Conservation (phyloP, 2,113 vertebrate species). For the Dasyprocta punctata region DNA sequence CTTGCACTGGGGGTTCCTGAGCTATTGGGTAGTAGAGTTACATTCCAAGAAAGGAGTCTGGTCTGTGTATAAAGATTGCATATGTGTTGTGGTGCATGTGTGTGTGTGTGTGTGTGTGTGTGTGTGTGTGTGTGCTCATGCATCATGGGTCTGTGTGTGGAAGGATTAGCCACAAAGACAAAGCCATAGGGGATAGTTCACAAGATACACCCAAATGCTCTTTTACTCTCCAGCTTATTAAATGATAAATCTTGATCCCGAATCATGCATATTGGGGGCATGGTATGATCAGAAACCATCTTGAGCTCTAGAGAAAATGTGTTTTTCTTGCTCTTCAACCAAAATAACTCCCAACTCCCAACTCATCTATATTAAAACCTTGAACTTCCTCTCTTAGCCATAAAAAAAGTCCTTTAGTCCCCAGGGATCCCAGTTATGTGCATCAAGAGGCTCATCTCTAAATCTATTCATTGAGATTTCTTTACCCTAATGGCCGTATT, state of each 20-base stretch:
- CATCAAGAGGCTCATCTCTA: slow-evolving; percentile 38
- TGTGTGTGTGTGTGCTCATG: neutral
- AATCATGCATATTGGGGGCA: neutral
- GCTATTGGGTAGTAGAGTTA: too few relatives aligned
- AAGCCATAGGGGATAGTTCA: neutral
- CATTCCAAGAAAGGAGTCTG: neutral
- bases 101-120: neutral
- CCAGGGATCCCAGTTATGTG: neutral
- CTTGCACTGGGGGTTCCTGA: neutral
- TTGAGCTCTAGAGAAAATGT: slow-evolving; percentile 15
- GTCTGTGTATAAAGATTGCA: neutral
- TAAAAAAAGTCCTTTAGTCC: slow-evolving; percentile 21
- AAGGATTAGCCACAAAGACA: neutral
- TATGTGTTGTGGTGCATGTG: fast-evolving
- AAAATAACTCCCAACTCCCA: slow-evolving; percentile 16
- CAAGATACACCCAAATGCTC: neutral
- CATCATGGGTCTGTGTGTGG: neutral
- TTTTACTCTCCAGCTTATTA: neutral
- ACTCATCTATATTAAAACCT: slow-evolving; percentile 62
- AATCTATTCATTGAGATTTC: slow-evolving; percentile 40
- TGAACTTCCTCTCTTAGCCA: slow-evolving; percentile 44
- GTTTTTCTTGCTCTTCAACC: slow-evolving; percentile 52
- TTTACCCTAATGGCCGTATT: slow-evolving; percentile 24
- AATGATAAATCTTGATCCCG: neutral
- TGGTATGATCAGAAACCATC: neutral